These are phyloP conservation scores for Actinia tenebrosa DNA, from an alignment of 64 coral and sea anemone species.

Conservation along the genomic window DNA sequence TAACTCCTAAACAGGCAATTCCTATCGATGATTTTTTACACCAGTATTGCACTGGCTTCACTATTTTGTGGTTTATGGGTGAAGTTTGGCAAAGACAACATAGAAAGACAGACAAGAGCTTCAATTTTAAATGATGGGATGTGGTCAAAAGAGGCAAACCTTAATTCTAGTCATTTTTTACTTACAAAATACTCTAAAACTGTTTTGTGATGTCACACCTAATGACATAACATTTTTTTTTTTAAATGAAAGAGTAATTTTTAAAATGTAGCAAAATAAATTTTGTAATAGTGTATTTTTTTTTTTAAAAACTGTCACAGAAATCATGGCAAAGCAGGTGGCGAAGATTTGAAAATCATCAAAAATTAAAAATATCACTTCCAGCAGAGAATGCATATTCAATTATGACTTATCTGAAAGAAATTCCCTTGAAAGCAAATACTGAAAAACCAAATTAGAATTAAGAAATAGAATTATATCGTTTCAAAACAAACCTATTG, in stretches of 20 bases:
- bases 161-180: conserved; percentile 14
- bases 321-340: neutral
- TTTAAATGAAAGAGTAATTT: neutral
- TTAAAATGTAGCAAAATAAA: neutral
- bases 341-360: conserved; percentile 13
- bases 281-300: neutral
- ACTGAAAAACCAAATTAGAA: conserved; percentile 4
- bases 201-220: neutral
- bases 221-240: neutral
- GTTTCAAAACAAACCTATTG: conserved; percentile 15
- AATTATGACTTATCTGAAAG: conserved; percentile 29
- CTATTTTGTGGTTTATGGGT: conserved; percentile 56
- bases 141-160: conserved; percentile 26
- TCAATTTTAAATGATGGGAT: conserved; percentile 48
- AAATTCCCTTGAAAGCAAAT: conserved; percentile 13
- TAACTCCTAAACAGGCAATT: neutral
- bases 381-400: conserved; percentile 13
- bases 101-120: conserved; percentile 14
- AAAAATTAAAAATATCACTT: conserved; percentile 35
- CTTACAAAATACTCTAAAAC: neutral
- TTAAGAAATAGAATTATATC: conserved; percentile 14
- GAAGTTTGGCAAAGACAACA: conserved; percentile 40
- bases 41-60: conserved; percentile 22
- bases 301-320: neutral
- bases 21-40: conserved; percentile 29